Base-by-base conservation (phyloP, 2,888 invertebrate genomes). In the Raillietiella orientalis region DNA sequence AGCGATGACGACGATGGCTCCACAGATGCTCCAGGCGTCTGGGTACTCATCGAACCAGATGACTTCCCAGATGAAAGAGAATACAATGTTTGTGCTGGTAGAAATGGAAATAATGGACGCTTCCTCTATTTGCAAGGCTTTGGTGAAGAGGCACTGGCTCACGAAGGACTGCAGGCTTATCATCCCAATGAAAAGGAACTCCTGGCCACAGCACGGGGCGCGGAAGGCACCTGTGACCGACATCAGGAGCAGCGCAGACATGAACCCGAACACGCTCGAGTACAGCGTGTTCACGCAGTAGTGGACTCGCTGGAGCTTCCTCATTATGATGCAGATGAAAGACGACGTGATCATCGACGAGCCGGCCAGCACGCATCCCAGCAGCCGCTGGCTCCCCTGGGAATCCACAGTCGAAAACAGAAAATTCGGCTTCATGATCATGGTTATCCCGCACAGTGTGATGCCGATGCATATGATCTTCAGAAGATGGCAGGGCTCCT, bases 91-190 rank as follows among this genome's bases (percentile, higher is more conserved):
- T n/a, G 72, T 69, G 27, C 75, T 74, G 12, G 79, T 56, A 8
- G 77, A 75, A 32, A 79, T 74, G 1, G 82, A 70, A 3, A 79
- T 75, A 10, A 77, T 75, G 1, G 77, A 75, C 3, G 79, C 79
- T 47, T 79, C 74, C 41, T 82, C 82, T 45, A 74, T 56, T 46
- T 79, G 75, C 33, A 79, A 49, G 3, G 79, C 71, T 41, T 75
- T 55, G n/a, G 82, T 82, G 20, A 82, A 47, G 29, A 79, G 51
- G 37, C 77, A 72, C 49, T 79, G 79, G 2, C 79, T 77, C 26
- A 70, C 56, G 45, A 77, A 79, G 50, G 75, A 75, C 39, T 75
- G 75, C 28, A 72, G 46, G 21, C n/a, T n/a, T n/a, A n/a, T n/a
- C n/a, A n/a, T n/a, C n/a, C n/a, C n/a, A n/a, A n/a, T n/a, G n/a